A percentile compares a stretch with the other conserved stretches of the same genome.
Evolutionary conservation across 2,797 vertebrate species (phyloP).

Genomic region (Moxostoma hubbsi): DNA sequence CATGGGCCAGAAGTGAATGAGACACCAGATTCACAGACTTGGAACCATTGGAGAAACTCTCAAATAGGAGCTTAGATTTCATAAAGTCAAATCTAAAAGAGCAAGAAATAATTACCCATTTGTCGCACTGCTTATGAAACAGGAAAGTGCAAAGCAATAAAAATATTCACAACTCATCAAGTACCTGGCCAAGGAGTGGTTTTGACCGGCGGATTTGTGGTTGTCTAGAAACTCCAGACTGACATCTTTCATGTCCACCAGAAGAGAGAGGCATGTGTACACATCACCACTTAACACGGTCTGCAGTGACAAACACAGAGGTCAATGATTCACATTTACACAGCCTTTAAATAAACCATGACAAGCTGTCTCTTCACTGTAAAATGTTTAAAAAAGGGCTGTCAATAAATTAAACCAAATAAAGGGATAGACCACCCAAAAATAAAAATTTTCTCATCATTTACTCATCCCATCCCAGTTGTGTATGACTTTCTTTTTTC

Average conservation of each 20-base stretch:
- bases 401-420: no score
- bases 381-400: no score
- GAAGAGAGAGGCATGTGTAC: constrained; percentile 87
- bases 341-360: neutral
- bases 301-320: constrained; percentile 67
- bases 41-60: constrained; percentile 93
- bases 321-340: constrained; percentile 20
- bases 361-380: no score
- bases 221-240: constrained; percentile 90
- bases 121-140: neutral
- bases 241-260: constrained; percentile 95
- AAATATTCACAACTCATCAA: neutral
- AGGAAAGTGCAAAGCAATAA: neutral
- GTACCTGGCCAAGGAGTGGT: constrained; percentile 87
- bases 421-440: no score
- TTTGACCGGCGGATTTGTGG: constrained; percentile 71
- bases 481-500: no score
- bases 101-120: neutral
- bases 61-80: constrained; percentile 96
- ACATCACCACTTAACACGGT: constrained; percentile 95
- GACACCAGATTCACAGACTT: constrained; percentile 95
- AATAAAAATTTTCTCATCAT: no score
- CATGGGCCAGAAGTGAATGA: constrained; percentile 94
- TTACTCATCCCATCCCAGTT: no score
- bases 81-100: constrained; percentile 92